Evolutionary conservation across 1,140 invertebrate genomes (phyloP).

Genomic region (Drosophila quadrilineata): DNA sequence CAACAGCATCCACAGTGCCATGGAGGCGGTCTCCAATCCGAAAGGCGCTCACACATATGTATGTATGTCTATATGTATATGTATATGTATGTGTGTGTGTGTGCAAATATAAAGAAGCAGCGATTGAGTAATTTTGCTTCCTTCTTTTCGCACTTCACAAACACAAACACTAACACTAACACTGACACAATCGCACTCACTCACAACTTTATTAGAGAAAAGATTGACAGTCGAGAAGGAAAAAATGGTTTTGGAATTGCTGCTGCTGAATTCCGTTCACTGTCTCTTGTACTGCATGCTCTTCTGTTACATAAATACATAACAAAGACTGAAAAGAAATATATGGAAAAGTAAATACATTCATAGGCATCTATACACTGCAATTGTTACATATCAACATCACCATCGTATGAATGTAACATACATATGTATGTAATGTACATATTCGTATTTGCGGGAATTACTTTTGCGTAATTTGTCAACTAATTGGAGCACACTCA

Average conservation of each 20-base stretch:
- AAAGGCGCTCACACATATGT: too few relatives aligned
- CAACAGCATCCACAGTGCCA: too few relatives aligned
- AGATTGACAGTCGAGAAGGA: conserved; percentile 20
- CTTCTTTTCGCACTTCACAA: background rate
- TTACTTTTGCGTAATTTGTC: conserved; percentile 77
- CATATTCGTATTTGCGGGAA: conserved; percentile 40
- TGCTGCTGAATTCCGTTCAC: background rate
- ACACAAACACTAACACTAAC: too few relatives aligned
- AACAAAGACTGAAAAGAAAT: conserved; percentile 4
- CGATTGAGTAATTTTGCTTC: conserved; percentile 63
- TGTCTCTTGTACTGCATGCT: conserved; percentile 21
- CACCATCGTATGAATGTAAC: too few relatives aligned
- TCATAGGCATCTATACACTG: conserved; percentile 13
- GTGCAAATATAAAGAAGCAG: conserved; percentile 21
- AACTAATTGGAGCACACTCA: conserved; percentile 65
- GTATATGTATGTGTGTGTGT: too few relatives aligned
- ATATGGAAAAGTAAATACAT: background rate
- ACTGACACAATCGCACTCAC: too few relatives aligned
- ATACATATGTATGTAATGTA: too few relatives aligned
- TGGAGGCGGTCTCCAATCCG: too few relatives aligned
- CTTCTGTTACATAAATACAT: conserved; percentile 69
- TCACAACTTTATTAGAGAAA: conserved; percentile 68
- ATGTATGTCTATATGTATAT: too few relatives aligned
- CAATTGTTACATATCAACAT: too few relatives aligned
- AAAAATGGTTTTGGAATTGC: background rate